phyloP scores from a whole-genome alignment of 2,113 vertebrate species.

The Hippocampus zosterae region DNA sequence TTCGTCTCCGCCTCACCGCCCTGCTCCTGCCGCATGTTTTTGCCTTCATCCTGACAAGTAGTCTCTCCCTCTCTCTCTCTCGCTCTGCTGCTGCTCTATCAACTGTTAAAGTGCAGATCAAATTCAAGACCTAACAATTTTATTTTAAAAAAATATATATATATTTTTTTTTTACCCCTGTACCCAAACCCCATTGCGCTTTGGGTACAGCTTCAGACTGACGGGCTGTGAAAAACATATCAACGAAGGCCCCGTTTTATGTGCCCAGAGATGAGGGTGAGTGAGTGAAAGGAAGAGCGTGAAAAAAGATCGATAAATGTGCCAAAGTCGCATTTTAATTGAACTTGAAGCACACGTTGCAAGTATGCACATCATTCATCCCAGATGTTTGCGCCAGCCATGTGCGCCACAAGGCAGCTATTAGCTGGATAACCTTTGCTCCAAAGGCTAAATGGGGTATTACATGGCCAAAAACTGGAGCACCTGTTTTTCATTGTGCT shows the following conservation, averaged over 20 bases:
- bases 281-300: conserved; percentile 45
- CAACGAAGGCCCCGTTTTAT: conserved; percentile 75
- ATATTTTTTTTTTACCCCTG: conserved; percentile 5
- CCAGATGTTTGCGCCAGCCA: conserved; percentile 85
- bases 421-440: conserved; percentile 97
- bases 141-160: too few relatives aligned
- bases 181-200: conserved; percentile 23
- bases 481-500: conserved; percentile 94
- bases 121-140: conserved; percentile 73
- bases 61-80: conserved; percentile 10
- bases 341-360: conserved; percentile 94
- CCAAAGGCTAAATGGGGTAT: conserved; percentile 88
- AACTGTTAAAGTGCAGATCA: conserved; percentile 69
- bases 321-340: conserved; percentile 95
- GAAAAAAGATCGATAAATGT: conserved; percentile 92
- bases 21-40: conserved; percentile 39
- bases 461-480: conserved; percentile 82
- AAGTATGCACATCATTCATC: conserved; percentile 86
- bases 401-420: conserved; percentile 86
- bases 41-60: conserved; percentile 40
- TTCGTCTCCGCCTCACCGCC: conserved; percentile 52
- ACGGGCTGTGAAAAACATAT: conserved; percentile 77
- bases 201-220: conserved; percentile 68
- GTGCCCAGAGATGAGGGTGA: conserved; percentile 42
- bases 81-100: conserved; percentile 29